A percentile compares a stretch with the other conserved stretches of the same genome.
Evolutionary conservation across 2,888 invertebrate species (phyloP).

Genomic region (Phymatocera aterrima): DNA sequence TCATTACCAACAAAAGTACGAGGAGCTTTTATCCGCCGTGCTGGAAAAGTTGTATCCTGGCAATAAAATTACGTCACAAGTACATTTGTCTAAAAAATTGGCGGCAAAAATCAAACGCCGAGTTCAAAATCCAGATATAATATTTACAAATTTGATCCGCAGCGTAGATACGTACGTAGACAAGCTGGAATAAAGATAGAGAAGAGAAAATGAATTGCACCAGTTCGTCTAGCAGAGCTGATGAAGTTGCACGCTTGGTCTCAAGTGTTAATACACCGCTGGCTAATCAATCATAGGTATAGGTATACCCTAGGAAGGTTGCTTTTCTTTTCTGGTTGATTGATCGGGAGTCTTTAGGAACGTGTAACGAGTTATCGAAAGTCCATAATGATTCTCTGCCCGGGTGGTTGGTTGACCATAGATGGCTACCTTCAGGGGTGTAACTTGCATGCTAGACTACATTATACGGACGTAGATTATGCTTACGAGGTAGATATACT

Average conservation of each 20-base stretch:
- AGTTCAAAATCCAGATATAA: too few species aligned
- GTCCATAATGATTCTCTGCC: not conserved
- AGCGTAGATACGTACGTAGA: not conserved
- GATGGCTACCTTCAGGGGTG: not conserved
- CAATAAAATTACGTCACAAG: too few species aligned
- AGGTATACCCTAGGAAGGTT: not conserved
- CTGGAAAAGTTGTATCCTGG: too few species aligned
- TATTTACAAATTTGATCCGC: not conserved
- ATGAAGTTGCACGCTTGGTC: not conserved
- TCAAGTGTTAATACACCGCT: not conserved
- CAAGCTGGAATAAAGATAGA: not conserved
- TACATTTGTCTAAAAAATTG: too few species aligned
- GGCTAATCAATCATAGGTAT: constrained; percentile 3
- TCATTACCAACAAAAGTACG: too few species aligned
- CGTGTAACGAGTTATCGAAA: not conserved
- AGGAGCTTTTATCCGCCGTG: too few species aligned
- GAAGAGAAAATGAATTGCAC: not conserved
- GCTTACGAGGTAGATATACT: not conserved
- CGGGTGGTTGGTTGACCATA: not conserved
- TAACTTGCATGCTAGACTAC: not conserved
- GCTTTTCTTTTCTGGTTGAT: constrained; percentile 4
- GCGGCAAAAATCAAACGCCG: too few species aligned
- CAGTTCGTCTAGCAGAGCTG: not conserved
- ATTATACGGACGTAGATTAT: too few species aligned
- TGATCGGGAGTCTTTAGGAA: not conserved